These are phyloP conservation scores for Drosophila paulistorum DNA, from an alignment of 1,140 invertebrate species.

Conservation along the genomic window DNA sequence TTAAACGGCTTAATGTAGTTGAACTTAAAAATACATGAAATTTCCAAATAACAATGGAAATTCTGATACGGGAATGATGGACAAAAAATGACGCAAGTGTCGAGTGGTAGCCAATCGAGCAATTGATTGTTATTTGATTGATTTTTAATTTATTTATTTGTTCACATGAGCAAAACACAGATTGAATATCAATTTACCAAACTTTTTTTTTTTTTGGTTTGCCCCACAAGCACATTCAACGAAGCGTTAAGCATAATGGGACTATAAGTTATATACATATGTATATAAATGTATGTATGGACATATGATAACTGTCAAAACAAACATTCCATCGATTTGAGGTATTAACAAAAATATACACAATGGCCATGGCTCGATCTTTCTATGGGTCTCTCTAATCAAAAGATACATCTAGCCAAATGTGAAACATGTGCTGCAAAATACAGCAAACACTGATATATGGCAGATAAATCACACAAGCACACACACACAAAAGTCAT, in stretches of 20 bases:
- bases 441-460: constrained; percentile 46
- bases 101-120: constrained; percentile 14
- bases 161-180: constrained; percentile 12
- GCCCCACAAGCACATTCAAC: constrained; percentile 6
- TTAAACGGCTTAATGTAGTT: constrained; percentile 64
- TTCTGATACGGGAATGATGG: background rate
- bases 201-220: background rate
- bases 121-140: constrained; percentile 77
- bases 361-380: constrained; percentile 56
- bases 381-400: constrained; percentile 46
- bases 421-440: constrained; percentile 72
- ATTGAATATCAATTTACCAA: constrained; percentile 65
- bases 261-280: constrained; percentile 22
- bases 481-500: constrained; percentile 19
- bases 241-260: constrained; percentile 24
- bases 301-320: constrained; percentile 49
- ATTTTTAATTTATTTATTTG: constrained; percentile 71
- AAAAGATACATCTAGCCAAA: constrained; percentile 54
- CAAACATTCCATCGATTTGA: constrained; percentile 34
- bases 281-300: constrained; percentile 6
- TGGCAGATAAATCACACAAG: constrained; percentile 65
- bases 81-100: background rate
- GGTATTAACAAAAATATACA: constrained; percentile 62
- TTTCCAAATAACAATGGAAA: constrained; percentile 5
- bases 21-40: constrained; percentile 20